These are phyloP conservation scores for Rhinopomastus cyanomelas DNA, from an alignment of 2,113 vertebrate species.

Conservation along the genomic window DNA sequence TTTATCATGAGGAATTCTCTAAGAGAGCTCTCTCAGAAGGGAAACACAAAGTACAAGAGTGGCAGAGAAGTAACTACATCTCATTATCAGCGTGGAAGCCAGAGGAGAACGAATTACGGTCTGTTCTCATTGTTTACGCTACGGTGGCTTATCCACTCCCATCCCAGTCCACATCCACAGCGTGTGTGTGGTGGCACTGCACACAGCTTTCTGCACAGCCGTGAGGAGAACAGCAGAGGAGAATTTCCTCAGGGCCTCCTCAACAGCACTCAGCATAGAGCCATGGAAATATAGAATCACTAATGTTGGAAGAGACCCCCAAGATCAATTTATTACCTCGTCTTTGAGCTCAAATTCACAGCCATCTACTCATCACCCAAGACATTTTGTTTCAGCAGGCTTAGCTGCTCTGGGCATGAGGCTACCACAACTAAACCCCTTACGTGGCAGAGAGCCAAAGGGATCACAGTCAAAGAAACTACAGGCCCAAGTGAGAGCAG, in stretches of 20 bases:
- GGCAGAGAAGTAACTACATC: neutral
- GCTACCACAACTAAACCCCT: neutral
- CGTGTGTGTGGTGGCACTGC: rapidly evolving
- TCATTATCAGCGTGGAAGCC: neutral
- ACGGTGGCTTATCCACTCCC: neutral
- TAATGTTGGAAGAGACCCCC: too few relatives aligned
- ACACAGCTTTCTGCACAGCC: rapidly evolving
- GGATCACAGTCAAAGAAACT: neutral
- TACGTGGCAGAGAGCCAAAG: neutral
- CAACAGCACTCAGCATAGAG: neutral
- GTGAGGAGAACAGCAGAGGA: neutral
- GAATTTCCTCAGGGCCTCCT: neutral
- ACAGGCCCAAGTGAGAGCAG: neutral
- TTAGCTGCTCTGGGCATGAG: neutral
- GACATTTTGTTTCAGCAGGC: neutral
- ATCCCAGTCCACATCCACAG: too few relatives aligned
- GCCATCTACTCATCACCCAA: neutral
- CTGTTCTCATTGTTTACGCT: neutral
- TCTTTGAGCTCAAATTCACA: neutral
- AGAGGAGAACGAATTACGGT: neutral
- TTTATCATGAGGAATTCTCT: neutral
- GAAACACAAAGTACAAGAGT: neutral
- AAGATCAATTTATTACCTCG: neutral
- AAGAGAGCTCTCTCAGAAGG: neutral
- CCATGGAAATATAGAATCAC: too few relatives aligned